Conservation (phyloP, 2,113 vertebrate genomes). For the Clarias gariepinus region DNA sequence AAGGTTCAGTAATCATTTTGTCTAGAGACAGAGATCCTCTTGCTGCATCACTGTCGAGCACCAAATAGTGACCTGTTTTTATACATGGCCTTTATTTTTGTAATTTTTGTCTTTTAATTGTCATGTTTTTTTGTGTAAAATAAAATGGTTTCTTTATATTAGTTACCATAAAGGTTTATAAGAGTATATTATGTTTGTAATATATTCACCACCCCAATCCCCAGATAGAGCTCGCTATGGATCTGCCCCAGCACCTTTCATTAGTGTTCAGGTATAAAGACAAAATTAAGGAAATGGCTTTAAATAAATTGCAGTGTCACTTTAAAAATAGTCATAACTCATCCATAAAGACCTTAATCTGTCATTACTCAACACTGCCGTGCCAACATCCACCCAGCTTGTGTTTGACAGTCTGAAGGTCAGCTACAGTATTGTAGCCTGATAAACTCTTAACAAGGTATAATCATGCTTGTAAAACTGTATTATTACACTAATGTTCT, state of each 20-base stretch:
- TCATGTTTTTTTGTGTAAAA: neutral
- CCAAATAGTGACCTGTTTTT: neutral
- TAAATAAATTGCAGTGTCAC: neutral
- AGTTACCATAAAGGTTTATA: neutral
- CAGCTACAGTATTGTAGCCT: neutral
- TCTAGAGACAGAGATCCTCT: neutral
- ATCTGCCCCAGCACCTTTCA: neutral
- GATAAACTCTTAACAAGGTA: neutral
- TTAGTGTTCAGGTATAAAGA: neutral
- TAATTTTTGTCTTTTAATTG: too few species aligned
- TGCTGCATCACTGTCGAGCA: neutral
- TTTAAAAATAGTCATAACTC: neutral
- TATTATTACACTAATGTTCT: neutral
- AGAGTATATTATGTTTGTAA: neutral
- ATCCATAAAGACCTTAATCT: neutral
- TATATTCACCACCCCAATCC: neutral
- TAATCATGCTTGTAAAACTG: neutral
- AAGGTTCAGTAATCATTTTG: neutral
- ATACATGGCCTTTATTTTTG: neutral
- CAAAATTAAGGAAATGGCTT: neutral
- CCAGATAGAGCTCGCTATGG: neutral
- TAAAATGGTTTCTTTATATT: too few species aligned
- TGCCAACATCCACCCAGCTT: neutral
- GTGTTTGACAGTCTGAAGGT: conserved; percentile 53
- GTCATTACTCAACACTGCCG: neutral